Conservation (phyloP, 2,113 vertebrate species). For the Butorides virescens region DNA sequence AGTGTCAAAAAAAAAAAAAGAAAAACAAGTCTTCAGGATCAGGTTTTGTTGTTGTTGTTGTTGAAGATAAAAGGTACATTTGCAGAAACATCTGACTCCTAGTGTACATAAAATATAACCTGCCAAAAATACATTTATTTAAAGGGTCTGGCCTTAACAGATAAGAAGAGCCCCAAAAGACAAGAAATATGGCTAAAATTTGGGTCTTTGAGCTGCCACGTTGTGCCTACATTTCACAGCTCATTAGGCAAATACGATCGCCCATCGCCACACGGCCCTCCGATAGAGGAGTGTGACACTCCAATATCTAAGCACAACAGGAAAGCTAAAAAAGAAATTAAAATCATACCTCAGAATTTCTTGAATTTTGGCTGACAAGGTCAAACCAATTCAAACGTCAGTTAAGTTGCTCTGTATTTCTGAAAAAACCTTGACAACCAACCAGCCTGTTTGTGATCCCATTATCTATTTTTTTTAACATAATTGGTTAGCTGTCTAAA, state of each 20-base stretch:
- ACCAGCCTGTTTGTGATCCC: neutral
- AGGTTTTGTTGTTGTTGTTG: neutral
- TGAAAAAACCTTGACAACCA: neutral
- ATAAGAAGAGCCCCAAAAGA: neutral
- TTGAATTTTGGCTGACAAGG: constrained; percentile 1
- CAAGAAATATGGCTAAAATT: constrained; percentile 3
- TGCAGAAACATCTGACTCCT: neutral
- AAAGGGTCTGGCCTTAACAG: constrained; percentile 20
- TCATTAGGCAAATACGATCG: neutral
- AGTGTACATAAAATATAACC: neutral
- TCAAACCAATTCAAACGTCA: neutral
- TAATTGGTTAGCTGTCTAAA: neutral
- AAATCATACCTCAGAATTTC: constrained; percentile 9
- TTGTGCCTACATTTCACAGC: constrained; percentile 25
- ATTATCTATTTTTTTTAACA: neutral
- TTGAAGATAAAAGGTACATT: neutral
- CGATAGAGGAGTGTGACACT: neutral
- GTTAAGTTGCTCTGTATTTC: neutral
- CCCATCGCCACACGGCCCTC: neutral
- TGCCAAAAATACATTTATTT: constrained; percentile 11
- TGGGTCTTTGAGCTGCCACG: neutral
- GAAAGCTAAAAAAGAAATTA: neutral
- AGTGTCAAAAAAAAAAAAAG: neutral
- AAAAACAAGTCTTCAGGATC: neutral
- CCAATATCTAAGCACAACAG: neutral